Evolutionary conservation across 2,113 vertebrate genomes (phyloP).

Genomic region (Orthonyx spaldingii): DNA sequence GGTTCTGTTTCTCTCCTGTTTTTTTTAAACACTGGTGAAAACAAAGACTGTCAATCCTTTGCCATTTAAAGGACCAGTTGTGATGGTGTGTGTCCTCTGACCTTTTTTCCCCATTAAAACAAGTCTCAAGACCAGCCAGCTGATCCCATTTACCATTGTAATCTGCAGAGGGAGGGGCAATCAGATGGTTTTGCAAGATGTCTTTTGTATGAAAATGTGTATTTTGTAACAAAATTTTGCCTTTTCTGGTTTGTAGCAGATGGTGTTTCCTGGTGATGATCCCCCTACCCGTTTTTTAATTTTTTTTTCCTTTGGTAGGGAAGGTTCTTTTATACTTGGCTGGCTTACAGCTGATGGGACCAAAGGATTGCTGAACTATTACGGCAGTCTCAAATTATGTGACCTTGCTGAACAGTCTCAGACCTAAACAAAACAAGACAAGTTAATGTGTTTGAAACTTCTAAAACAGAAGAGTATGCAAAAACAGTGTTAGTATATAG

Average conservation of each 20-base stretch:
- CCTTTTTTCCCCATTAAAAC: neutral
- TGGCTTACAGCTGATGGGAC: slow-evolving; percentile 72
- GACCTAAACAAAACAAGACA: slow-evolving; percentile 52
- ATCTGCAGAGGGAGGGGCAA: slow-evolving; percentile 54
- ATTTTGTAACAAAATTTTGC: slow-evolving; percentile 72
- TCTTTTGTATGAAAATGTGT: slow-evolving; percentile 73
- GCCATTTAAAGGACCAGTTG: slow-evolving; percentile 43
- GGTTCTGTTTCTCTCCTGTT: slow-evolving; percentile 21
- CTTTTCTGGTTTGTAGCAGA: slow-evolving; percentile 63
- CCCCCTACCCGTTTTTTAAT: neutral
- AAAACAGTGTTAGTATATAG: slow-evolving; percentile 66
- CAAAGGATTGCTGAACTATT: slow-evolving; percentile 73
- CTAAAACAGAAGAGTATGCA: slow-evolving; percentile 35
- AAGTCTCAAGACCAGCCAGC: slow-evolving; percentile 16
- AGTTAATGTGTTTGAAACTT: slow-evolving; percentile 45
- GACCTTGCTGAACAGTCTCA: slow-evolving; percentile 60
- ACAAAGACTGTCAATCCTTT: slow-evolving; percentile 34
- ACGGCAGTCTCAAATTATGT: slow-evolving; percentile 51
- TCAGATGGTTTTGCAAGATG: slow-evolving; percentile 70
- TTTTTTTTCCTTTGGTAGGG: neutral
- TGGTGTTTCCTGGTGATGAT: slow-evolving; percentile 53
- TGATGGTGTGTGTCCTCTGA: slow-evolving; percentile 52
- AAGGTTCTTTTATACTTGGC: slow-evolving; percentile 58
- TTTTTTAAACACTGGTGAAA: slow-evolving; percentile 62
- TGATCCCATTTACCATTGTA: slow-evolving; percentile 49